These are phyloP conservation scores for Spinus olivaceus DNA, from an alignment of 2,797 vertebrate genomes.

Conservation along the genomic window DNA sequence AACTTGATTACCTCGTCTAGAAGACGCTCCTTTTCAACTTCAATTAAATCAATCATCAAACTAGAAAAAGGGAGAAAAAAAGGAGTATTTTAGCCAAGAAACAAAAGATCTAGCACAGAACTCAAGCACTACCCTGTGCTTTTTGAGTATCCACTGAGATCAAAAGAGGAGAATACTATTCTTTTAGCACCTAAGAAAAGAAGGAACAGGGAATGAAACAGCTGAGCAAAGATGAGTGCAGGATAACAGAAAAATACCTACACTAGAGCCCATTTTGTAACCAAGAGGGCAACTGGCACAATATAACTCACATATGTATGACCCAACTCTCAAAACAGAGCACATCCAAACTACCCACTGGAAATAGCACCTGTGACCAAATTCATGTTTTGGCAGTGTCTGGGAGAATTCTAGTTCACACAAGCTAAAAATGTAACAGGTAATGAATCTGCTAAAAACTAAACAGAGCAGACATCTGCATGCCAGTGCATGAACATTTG, in stretches of 20 bases:
- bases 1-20: conserved; percentile 85
- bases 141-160: neutral
- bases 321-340: neutral
- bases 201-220: neutral
- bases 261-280: neutral
- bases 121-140: neutral
- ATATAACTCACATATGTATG: neutral
- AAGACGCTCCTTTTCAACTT: conserved; percentile 86
- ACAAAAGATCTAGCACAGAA: neutral
- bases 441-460: neutral
- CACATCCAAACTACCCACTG: neutral
- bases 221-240: neutral
- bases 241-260: neutral
- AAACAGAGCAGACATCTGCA: neutral
- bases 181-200: neutral
- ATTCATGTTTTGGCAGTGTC: neutral
- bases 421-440: neutral
- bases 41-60: conserved; percentile 81
- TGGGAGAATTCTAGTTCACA: neutral
- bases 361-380: neutral
- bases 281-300: neutral
- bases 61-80: conserved; percentile 64
- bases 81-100: neutral
- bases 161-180: neutral
- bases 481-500: neutral